Conservation (phyloP, 2,797 vertebrate species). For the Channa striata region DNA sequence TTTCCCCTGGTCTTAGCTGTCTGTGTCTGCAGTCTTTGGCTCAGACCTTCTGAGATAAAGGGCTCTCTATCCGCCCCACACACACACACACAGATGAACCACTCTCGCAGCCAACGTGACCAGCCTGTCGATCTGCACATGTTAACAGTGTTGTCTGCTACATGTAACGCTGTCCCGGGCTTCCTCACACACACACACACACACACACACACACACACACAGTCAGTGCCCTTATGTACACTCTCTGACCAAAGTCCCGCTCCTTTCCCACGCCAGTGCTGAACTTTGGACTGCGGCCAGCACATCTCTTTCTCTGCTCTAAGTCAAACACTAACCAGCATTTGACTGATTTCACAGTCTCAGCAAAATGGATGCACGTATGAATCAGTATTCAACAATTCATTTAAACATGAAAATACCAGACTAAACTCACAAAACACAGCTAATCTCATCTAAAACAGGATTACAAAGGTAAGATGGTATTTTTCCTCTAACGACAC, state of each 20-base stretch:
- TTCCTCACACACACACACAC: conserved; percentile 22
- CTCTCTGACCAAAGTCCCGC: conserved; percentile 58
- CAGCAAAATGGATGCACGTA: neutral
- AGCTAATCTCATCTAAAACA: no score
- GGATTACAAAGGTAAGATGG: no score
- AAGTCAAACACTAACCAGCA: conserved; percentile 49
- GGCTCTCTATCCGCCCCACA: conserved; percentile 43
- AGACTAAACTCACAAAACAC: neutral
- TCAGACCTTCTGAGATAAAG: conserved; percentile 55
- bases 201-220: conserved; percentile 23
- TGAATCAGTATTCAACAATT: neutral
- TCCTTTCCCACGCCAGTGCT: conserved; percentile 80
- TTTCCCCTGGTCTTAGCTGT: neutral
- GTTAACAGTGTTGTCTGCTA: conserved; percentile 37
- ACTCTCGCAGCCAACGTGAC: conserved; percentile 71
- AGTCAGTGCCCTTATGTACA: conserved; percentile 63
- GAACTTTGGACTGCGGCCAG: conserved; percentile 67
- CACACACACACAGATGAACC: conserved; percentile 12
- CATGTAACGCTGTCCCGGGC: conserved; percentile 31
- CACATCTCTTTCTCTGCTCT: conserved; percentile 53
- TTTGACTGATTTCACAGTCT: conserved; percentile 8
- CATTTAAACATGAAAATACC: neutral
- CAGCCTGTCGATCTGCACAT: conserved; percentile 67
- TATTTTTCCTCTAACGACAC: no score
- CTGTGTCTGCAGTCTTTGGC: conserved; percentile 21